These are phyloP conservation scores for Gallinago nigripennis DNA, from an alignment of 2,797 vertebrate genomes.

Conservation along the genomic window DNA sequence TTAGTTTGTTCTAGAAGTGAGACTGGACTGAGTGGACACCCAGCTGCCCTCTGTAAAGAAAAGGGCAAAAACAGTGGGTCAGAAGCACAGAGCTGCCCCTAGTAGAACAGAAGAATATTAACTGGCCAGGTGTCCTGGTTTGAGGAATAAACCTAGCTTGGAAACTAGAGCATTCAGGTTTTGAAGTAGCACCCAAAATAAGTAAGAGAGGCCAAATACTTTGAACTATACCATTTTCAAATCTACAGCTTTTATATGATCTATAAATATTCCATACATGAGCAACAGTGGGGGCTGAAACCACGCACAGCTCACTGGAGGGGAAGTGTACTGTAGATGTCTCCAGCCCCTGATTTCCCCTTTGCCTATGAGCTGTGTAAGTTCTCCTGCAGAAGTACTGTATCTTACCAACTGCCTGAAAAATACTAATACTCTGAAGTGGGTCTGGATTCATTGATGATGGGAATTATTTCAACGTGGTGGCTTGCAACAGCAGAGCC, in stretches of 20 bases:
- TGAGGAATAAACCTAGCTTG: not conserved
- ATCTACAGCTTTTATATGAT: not conserved
- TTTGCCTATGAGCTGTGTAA: not conserved
- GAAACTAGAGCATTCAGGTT: not conserved
- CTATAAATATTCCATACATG: not conserved
- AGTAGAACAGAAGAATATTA: not conserved
- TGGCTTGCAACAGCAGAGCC: not conserved
- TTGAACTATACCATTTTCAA: not conserved
- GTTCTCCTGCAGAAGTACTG: not conserved
- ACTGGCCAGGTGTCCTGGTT: not conserved
- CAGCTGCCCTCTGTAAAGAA: not conserved
- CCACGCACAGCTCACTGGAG: not conserved
- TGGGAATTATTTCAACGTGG: rapidly evolving
- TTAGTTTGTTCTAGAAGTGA: not conserved
- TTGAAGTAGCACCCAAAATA: not conserved
- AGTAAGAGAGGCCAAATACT: not conserved
- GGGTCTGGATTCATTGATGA: not conserved
- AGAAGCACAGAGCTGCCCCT: not conserved
- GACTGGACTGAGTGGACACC: not conserved
- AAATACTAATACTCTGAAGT: not conserved
- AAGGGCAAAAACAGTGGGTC: not conserved
- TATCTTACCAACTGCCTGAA: not conserved
- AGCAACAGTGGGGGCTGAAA: not conserved
- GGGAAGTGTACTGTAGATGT: not conserved
- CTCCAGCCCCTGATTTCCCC: not conserved